Conservation (phyloP, 2,797 vertebrate species). For the Coregonus ussuriensis region DNA sequence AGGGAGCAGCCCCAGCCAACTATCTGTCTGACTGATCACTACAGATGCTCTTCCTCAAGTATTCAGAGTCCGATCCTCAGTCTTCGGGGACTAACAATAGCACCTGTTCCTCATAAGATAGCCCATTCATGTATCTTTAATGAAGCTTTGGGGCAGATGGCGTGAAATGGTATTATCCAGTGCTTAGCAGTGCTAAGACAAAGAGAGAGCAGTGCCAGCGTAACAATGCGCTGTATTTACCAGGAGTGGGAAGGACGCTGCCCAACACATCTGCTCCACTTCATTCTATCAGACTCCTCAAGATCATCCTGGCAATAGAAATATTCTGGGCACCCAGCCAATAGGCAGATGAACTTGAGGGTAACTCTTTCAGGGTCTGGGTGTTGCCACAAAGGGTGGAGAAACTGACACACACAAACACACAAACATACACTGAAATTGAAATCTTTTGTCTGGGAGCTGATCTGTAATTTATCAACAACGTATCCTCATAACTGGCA, state of each 20-base stretch:
- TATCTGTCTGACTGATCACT: conserved; percentile 93
- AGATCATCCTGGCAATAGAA: conserved; percentile 85
- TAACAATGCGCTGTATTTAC: too few species aligned
- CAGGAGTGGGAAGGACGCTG: conserved; percentile 57
- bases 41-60: conserved; percentile 99
- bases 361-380: conserved; percentile 51
- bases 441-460: conserved; percentile 31
- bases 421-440: conserved; percentile 2
- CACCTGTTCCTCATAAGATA: conserved; percentile 99
- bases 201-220: conserved; percentile 78
- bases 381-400: conserved; percentile 28
- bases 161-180: conserved; percentile 91
- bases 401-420: conserved; percentile 42
- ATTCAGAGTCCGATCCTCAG: conserved; percentile 70
- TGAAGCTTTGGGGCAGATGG: conserved; percentile 98
- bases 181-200: conserved; percentile 88
- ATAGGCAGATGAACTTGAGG: conserved; percentile 73
- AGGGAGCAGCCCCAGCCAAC: conserved; percentile 5
- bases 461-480: conserved; percentile 40
- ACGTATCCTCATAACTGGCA: conserved; percentile 31
- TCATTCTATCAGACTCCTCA: conserved; percentile 79
- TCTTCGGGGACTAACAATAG: conserved; percentile 98
- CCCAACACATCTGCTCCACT: conserved; percentile 84
- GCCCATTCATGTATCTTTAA: conserved; percentile 99
- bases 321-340: conserved; percentile 79